Conservation (phyloP, 1,140 invertebrate genomes). For the Aphis gossypii region DNA sequence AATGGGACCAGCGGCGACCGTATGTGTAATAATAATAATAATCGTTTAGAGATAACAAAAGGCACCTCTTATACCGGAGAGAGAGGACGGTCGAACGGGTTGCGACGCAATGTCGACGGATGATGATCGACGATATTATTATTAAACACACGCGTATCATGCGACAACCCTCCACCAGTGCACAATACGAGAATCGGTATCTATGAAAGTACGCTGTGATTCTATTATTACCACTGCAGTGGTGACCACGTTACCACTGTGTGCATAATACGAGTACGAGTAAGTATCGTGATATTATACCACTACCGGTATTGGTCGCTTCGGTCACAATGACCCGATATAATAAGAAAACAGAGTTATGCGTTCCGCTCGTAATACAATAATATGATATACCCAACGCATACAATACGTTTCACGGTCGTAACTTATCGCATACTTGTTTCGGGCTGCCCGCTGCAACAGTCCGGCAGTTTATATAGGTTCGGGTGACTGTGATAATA, state of each 20-base stretch:
- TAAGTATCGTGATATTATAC: background rate
- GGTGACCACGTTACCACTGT: too few species aligned
- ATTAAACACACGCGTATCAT: too few species aligned
- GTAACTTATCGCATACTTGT: background rate
- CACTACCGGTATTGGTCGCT: background rate
- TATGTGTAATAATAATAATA: background rate
- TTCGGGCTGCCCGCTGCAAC: background rate
- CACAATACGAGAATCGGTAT: background rate
- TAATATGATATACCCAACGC: background rate
- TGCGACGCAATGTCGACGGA: background rate
- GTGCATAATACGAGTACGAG: too few species aligned
- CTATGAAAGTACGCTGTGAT: background rate
- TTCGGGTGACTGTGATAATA: background rate
- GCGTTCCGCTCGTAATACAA: background rate
- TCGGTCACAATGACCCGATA: background rate
- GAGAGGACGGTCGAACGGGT: constrained; percentile 19
- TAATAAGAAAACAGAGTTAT: background rate
- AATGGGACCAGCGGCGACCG: background rate
- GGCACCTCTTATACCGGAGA: background rate
- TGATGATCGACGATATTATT: background rate
- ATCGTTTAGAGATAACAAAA: constrained; percentile 36
- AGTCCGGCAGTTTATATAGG: background rate
- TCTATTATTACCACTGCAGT: background rate
- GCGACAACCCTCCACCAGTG: background rate
- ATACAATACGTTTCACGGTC: background rate